A percentile compares a stretch with the other conserved stretches of the same genome.
Conservation (phyloP, 2,888 invertebrate species). For the Heteropelma amictum region DNA sequence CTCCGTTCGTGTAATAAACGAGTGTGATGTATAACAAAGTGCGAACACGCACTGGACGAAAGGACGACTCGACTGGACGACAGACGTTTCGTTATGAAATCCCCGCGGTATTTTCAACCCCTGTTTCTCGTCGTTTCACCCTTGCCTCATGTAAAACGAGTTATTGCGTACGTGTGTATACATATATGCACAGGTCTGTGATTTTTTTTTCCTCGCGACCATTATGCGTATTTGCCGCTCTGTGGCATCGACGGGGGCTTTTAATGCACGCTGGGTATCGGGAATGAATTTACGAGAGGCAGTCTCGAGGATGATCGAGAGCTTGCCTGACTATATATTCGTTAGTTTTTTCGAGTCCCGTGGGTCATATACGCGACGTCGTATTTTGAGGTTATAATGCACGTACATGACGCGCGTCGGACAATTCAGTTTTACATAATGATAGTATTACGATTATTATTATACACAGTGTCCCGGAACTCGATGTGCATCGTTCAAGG, state of each 20-base stretch:
- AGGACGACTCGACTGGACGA: neutral
- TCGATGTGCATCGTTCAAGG: too few species aligned
- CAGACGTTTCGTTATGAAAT: constrained; percentile 5
- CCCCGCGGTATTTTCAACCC: constrained; percentile 11
- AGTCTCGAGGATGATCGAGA: constrained; percentile 48
- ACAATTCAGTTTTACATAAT: too few species aligned
- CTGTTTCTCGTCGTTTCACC: constrained; percentile 5
- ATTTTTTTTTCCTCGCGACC: neutral
- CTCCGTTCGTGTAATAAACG: neutral
- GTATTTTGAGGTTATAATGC: neutral
- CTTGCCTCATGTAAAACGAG: neutral
- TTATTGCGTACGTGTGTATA: neutral
- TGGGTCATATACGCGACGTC: constrained; percentile 17
- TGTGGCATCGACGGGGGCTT: neutral
- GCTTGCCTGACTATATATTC: constrained; percentile 19
- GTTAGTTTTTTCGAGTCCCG: constrained; percentile 9
- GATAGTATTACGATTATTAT: too few species aligned
- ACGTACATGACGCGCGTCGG: too few species aligned
- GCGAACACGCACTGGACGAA: neutral
- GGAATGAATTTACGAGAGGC: constrained; percentile 32
- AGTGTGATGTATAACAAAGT: neutral
- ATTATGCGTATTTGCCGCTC: constrained; percentile 7
- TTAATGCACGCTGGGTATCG: constrained; percentile 16
- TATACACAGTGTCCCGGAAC: too few species aligned
- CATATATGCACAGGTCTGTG: neutral